Conservation (phyloP, 1,140 invertebrate genomes). For the Bombus huntii region DNA sequence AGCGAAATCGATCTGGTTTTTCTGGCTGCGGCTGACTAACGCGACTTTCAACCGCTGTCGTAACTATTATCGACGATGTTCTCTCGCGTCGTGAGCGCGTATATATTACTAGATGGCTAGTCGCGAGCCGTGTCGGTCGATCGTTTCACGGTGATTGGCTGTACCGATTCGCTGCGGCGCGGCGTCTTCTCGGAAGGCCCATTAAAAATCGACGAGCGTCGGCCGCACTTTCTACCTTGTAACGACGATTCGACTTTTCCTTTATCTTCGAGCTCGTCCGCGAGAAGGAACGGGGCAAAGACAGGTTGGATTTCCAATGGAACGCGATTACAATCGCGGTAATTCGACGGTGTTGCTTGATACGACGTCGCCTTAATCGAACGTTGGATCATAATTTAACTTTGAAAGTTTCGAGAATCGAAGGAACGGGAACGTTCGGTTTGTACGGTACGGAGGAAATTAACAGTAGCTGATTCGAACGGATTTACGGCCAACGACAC, state of each 20-base stretch:
- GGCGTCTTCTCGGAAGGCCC: slow-evolving; percentile 22
- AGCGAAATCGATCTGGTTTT: slow-evolving; percentile 60
- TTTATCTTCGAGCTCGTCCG: neutral
- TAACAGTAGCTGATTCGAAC: neutral
- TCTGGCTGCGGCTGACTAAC: slow-evolving; percentile 30
- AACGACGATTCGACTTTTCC: neutral
- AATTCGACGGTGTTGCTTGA: neutral
- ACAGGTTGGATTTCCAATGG: neutral
- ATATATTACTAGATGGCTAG: neutral
- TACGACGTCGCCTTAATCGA: neutral
- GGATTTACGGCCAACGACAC: slow-evolving; percentile 52
- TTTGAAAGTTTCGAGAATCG: neutral
- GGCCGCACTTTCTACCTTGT: neutral
- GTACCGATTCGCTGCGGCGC: slow-evolving; percentile 31
- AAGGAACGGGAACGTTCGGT: neutral
- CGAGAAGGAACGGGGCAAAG: neutral
- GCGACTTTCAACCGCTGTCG: slow-evolving; percentile 34
- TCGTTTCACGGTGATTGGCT: slow-evolving; percentile 61
- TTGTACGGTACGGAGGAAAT: neutral
- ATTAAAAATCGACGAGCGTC: slow-evolving; percentile 44
- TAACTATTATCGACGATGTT: slow-evolving; percentile 49
- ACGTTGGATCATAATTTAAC: neutral
- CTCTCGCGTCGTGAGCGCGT: slow-evolving; percentile 27
- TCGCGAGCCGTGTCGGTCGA: slow-evolving; percentile 32
- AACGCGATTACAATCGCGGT: neutral